Evolutionary conservation across 1,140 invertebrate genomes (phyloP).

Genomic region (Bombus soroeensis): DNA sequence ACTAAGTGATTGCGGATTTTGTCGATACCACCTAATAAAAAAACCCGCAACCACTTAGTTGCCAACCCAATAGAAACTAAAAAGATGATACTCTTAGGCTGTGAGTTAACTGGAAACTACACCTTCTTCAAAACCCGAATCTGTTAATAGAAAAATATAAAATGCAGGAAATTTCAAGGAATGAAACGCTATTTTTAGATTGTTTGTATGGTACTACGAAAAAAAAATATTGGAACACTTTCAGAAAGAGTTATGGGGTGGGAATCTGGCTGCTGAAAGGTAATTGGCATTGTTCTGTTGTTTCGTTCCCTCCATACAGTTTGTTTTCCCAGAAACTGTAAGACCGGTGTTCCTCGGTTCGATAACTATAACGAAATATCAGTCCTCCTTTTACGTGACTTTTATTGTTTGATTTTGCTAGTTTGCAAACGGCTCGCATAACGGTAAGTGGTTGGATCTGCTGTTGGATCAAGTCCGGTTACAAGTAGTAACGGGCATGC

Average conservation of each 20-base stretch:
- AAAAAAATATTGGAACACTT: conserved; percentile 1
- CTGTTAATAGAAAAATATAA: too few species aligned
- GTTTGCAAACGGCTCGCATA: background rate
- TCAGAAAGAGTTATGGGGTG: background rate
- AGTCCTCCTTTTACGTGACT: background rate
- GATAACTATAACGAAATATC: background rate
- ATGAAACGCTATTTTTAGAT: too few species aligned
- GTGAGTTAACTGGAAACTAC: too few species aligned
- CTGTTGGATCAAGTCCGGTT: too few species aligned
- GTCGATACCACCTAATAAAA: too few species aligned
- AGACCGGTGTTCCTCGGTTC: conserved; percentile 8
- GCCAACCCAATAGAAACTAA: too few species aligned
- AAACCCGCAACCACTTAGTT: too few species aligned
- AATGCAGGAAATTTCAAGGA: too few species aligned
- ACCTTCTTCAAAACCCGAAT: too few species aligned
- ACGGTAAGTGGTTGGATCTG: background rate
- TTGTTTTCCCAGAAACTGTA: background rate
- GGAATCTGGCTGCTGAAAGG: background rate
- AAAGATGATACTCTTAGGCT: too few species aligned
- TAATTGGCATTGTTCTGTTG: conserved; percentile 21
- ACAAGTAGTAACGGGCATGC: background rate
- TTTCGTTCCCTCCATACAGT: background rate
- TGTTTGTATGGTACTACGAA: background rate
- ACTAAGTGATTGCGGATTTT: too few species aligned
- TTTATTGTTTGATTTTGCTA: background rate